These are phyloP conservation scores for Caenorhabditis sp. DNA, from an alignment of 2,888 invertebrate genomes.

Conservation along the genomic window DNA sequence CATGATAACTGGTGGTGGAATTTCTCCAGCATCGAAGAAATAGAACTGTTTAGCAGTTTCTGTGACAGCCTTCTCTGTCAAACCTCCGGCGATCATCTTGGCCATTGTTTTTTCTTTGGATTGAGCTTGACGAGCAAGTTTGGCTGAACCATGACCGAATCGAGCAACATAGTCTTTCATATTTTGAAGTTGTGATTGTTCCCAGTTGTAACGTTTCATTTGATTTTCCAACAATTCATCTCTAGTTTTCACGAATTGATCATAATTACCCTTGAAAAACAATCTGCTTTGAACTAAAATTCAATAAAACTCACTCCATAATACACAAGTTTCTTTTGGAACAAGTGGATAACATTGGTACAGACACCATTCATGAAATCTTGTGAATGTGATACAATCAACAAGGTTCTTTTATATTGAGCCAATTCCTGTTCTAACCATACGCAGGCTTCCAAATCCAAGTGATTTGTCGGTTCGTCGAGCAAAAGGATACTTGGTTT, in stretches of 20 bases:
- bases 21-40: conserved; percentile 91
- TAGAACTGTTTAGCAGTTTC: conserved; percentile 92
- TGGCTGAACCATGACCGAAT: conserved; percentile 98
- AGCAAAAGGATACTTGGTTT: conserved; percentile 76
- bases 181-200: conserved; percentile 97
- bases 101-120: conserved; percentile 98
- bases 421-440: conserved; percentile 98
- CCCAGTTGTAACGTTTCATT: conserved; percentile 99
- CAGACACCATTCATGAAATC: conserved; percentile 95
- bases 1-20: conserved; percentile 99
- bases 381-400: conserved; percentile 98
- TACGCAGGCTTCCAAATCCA: conserved; percentile 92
- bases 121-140: conserved; percentile 96
- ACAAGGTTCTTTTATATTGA: conserved; percentile 92
- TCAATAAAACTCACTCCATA: conserved; percentile 80
- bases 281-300: no score
- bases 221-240: conserved; percentile 96
- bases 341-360: conserved; percentile 91
- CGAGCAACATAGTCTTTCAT: conserved; percentile 99
- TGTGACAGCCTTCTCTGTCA: conserved; percentile 88
- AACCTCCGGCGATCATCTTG: conserved; percentile 97
- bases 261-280: conserved; percentile 83
- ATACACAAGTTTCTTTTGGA: conserved; percentile 89
- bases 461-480: conserved; percentile 77
- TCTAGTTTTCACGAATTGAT: conserved; percentile 91